A percentile compares a stretch with the other conserved stretches of the same genome.
Conservation (phyloP, 1,140 invertebrate genomes). For the Sarcophaga peregrina region DNA sequence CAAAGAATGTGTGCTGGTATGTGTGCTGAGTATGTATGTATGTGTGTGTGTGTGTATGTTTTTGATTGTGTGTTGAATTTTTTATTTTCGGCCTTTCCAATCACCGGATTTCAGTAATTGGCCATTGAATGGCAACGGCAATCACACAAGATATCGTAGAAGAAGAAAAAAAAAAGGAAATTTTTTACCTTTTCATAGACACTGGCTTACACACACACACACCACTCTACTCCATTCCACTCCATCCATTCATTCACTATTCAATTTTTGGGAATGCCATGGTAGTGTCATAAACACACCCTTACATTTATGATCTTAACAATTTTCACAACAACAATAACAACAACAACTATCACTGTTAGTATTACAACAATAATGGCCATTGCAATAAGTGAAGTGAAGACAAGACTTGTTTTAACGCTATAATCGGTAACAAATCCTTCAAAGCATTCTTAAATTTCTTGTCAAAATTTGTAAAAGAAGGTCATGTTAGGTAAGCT, state of each 20-base stretch:
- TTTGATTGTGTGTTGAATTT: neutral
- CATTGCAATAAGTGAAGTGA: too few species aligned
- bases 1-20: neutral
- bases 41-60: neutral
- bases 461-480: too few species aligned
- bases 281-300: constrained; percentile 36
- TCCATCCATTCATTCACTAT: neutral
- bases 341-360: neutral
- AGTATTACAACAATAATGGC: constrained; percentile 3
- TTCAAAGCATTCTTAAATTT: too few species aligned
- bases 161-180: neutral
- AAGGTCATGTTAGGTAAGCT: too few species aligned
- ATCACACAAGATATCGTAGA: neutral
- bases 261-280: neutral
- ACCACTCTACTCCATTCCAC: neutral
- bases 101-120: constrained; percentile 42
- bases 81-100: constrained; percentile 34
- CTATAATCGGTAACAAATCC: too few species aligned
- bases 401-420: too few species aligned
- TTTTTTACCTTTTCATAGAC: neutral
- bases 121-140: constrained; percentile 34
- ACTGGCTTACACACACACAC: neutral
- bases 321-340: constrained; percentile 33
- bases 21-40: too few species aligned
- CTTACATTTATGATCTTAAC: constrained; percentile 42